Base-by-base conservation (phyloP, 2,113 vertebrate genomes). In the Eublepharis macularius region DNA sequence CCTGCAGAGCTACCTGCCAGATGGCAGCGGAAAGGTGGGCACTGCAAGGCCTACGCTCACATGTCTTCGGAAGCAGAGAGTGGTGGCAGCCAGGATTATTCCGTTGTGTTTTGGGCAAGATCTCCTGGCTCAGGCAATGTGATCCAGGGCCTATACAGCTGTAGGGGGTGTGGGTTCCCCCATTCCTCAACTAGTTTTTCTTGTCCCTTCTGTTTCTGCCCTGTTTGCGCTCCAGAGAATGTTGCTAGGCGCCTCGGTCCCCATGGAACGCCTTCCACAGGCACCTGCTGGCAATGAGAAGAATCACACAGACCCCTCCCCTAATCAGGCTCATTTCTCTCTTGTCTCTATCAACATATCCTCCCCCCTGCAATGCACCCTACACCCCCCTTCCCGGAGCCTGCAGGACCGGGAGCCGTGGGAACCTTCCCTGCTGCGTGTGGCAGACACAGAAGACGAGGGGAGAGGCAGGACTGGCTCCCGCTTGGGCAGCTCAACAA, bases 351-450 rank as follows among this genome's bases (percentile, higher is more conserved):
- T 82, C 80, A 72, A 47, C 76, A 72, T 54, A 43, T 45, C 76
- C 68, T 51, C 49, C 43, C 24, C 63, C 49, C 47, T 24, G 41
- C 32, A 54, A 70, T 70, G 36, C 34, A 24, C 65, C 65, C 45
- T 41, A 49, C 75, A 78, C 49, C 66, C 63, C 63, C 65, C 29
- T 78, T 63, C 54, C 66, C 11, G 60, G 75, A 72, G 41, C 39
- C 19, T 85, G 69, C 32, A 36, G 65, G 45, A 72, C 54, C 84
- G 39, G 77, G 54, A 86, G 69, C 68, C 84, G 77, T 86, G 84
- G 84, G 84, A 86, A 86, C 76, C n/a, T 36, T 86, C 47, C 77
- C 69, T 86, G 77, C 84, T 86, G 84, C 80, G 84, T 72, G 69
- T 86, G 77, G 69, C 84, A 86, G 63, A 68, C 69, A 49, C 54